These are phyloP conservation scores for Myoxocephalus aenaeus DNA, from an alignment of 2,797 vertebrate genomes.

Conservation along the genomic window DNA sequence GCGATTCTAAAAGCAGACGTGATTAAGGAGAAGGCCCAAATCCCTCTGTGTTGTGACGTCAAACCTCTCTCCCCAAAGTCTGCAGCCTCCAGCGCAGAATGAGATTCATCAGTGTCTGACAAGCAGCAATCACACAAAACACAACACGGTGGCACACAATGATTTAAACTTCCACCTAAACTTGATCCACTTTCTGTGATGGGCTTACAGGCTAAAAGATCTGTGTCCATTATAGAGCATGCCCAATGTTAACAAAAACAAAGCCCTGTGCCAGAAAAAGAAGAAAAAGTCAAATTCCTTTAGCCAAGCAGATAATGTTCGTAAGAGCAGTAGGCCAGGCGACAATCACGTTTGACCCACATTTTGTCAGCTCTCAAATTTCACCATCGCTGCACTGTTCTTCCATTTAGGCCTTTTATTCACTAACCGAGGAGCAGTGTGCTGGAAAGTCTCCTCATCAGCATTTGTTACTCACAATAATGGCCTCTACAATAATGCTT, in stretches of 20 bases:
- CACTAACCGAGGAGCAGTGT: conserved; percentile 16
- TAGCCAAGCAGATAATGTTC: conserved; percentile 54
- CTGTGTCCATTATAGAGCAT: conserved; percentile 5
- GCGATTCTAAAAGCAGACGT: conserved; percentile 49
- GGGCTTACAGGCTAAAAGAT: conserved; percentile 43
- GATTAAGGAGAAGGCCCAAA: conserved; percentile 60
- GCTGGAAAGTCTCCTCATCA: conserved; percentile 28
- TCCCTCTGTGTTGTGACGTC: conserved; percentile 60
- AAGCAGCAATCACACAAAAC: conserved; percentile 58
- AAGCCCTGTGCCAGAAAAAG: conserved; percentile 5
- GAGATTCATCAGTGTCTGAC: conserved; percentile 60
- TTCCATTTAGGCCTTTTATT: conserved; percentile 34
- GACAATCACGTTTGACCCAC: conserved; percentile 81
- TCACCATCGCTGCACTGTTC: conserved; percentile 53
- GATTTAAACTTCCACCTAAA: conserved; percentile 37
- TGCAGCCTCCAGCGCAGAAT: conserved; percentile 28
- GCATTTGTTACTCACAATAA: conserved; percentile 6
- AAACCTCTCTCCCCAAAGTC: conserved; percentile 36
- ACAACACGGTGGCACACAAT: conserved; percentile 12
- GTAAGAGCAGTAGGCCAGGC: conserved; percentile 65
- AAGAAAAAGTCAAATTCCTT: conserved; percentile 37
- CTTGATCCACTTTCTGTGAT: conserved; percentile 53
- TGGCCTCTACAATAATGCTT: background rate
- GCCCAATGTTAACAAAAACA: background rate
- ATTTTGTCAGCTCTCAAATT: conserved; percentile 78